These are phyloP conservation scores for Lutjanus argentimaculatus DNA, from an alignment of 2,797 vertebrate genomes.

Conservation along the genomic window DNA sequence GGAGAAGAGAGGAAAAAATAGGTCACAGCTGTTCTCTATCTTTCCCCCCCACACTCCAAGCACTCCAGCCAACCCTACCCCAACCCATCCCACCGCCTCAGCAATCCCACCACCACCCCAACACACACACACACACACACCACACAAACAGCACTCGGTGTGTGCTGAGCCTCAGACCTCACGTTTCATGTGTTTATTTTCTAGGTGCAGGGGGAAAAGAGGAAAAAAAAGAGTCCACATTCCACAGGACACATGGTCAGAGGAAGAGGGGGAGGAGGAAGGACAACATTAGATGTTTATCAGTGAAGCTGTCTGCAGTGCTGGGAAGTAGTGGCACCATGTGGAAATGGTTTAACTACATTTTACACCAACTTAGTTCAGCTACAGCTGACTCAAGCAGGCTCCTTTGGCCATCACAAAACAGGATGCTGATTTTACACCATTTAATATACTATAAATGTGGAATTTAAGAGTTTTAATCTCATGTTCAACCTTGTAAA, in stretches of 20 bases:
- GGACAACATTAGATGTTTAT: slow-evolving; percentile 42
- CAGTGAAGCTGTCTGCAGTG: slow-evolving; percentile 24
- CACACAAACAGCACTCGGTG: slow-evolving; percentile 15
- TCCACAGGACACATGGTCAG: slow-evolving; percentile 63
- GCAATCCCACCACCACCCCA: slow-evolving; percentile 11
- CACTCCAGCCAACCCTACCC: slow-evolving; percentile 50
- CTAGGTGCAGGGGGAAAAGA: slow-evolving; percentile 8
- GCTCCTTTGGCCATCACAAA: neutral
- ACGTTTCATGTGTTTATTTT: slow-evolving; percentile 73
- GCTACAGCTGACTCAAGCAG: neutral
- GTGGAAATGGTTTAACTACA: slow-evolving; percentile 39
- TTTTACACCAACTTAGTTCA: slow-evolving; percentile 14
- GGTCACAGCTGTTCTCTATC: slow-evolving; percentile 82
- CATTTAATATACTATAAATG: neutral
- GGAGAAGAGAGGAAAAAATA: slow-evolving; percentile 68
- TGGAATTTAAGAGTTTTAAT: neutral
- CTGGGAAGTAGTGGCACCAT: slow-evolving; percentile 47
- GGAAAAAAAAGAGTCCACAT: slow-evolving; percentile 39
- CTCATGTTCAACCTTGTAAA: neutral
- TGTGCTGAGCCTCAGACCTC: slow-evolving; percentile 47
- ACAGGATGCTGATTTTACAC: neutral
- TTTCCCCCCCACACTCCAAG: slow-evolving; percentile 41
- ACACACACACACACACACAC: slow-evolving; percentile 10
- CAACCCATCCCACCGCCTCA: slow-evolving; percentile 40
- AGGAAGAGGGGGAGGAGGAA: slow-evolving; percentile 16